Evolutionary conservation across 1,140 invertebrate genomes (phyloP), one percentile per base, ranked within the genome.

Genomic region (Plodia interpunctella): DNA sequence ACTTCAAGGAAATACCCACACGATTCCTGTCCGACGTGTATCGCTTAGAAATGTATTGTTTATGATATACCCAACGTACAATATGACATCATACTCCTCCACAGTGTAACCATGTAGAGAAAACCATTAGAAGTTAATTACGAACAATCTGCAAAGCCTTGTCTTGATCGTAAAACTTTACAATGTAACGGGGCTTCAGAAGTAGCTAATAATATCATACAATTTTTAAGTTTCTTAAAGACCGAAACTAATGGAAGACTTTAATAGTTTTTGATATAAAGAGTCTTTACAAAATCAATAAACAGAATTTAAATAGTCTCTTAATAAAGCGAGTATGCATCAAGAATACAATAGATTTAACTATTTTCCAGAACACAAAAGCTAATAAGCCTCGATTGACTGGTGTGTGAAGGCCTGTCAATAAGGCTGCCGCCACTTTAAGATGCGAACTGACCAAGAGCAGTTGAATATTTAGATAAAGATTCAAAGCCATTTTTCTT

Each of bases 1-100:
- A 80, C 50, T 78, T 66, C 59, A 62, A 55, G 79, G 80, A 83
- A 86, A 86, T 83, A 81, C 83, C 80, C 78, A 86, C 80, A 65
- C 74, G 55, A 66, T 75, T 76, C 70, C 70, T 69, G 59, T 25
- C 52, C 44, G 68, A 66, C 68, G 57, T 50, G 65, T 58, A 15
- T 1, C n/a, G 38, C 38, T n/a, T 44, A 44, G 2, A 44, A 44
- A 44, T 44, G 38, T 15, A 38, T 44, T 44, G 38, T n/a, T 44
- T 15, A 44, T 25, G 21, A n/a, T 25, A 25, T n/a, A 44, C 38
- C 38, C 15, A 44, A 44, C 13, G 38, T 2, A 44, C n/a, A 44
- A 17, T 15, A 44, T 44, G 38, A 44, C 38, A 44, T 44, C 38
- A 44, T 44, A 44, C 38, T 44, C 38, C 38, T 44, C 38, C 38